These are phyloP conservation scores for Achatina immaculata DNA, from an alignment of 1,140 invertebrate genomes.

Conservation along the genomic window DNA sequence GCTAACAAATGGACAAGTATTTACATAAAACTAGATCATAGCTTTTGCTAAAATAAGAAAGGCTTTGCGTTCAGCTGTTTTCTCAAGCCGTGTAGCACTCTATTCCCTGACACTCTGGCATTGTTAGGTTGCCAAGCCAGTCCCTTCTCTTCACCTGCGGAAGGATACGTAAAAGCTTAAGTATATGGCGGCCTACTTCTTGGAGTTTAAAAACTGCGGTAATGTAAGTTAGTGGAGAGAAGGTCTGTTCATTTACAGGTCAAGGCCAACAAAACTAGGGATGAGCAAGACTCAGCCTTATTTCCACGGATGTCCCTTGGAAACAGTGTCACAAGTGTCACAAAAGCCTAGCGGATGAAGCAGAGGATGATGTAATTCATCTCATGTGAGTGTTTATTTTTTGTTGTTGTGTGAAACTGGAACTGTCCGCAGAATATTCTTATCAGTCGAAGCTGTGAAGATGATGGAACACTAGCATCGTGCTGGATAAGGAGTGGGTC, in stretches of 20 bases:
- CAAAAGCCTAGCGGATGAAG: too few species aligned
- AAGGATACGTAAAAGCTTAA: background rate
- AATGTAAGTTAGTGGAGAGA: background rate
- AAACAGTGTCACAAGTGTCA: background rate
- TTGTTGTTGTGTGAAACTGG: too few species aligned
- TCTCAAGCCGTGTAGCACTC: conserved; percentile 45
- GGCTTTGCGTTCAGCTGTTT: conserved; percentile 9
- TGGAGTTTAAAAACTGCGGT: background rate
- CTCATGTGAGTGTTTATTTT: too few species aligned
- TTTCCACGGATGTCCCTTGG: background rate
- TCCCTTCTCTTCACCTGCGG: conserved; percentile 50
- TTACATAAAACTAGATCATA: too few species aligned
- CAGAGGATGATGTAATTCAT: too few species aligned
- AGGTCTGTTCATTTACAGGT: background rate
- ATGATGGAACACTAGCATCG: too few species aligned
- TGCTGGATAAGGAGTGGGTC: too few species aligned
- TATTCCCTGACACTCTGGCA: conserved; percentile 55
- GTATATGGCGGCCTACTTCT: background rate
- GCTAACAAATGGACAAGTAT: too few species aligned
- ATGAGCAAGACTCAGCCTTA: background rate
- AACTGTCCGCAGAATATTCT: too few species aligned
- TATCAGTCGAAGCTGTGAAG: too few species aligned
- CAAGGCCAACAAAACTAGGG: background rate
- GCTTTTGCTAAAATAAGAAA: conserved; percentile 30
- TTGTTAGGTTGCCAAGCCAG: conserved; percentile 55